Evolutionary conservation across 2,113 vertebrate genomes (phyloP), one percentile per base, ranked within the genome.

Genomic region (Takifugu flavidus): DNA sequence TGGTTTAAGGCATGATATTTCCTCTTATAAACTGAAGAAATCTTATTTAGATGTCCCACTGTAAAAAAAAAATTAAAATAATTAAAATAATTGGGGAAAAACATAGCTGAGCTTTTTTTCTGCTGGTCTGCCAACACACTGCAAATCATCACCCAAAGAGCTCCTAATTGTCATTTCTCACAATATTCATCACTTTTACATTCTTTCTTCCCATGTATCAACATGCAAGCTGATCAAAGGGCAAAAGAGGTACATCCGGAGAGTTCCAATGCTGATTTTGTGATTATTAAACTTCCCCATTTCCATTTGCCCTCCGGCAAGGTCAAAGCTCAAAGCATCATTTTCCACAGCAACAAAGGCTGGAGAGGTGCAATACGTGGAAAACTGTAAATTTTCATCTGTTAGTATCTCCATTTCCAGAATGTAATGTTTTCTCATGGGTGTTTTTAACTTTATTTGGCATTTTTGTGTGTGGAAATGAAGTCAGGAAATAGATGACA

Each of bases 281-380:
- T 25, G 25, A 49, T 59, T 34, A 31, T 50, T 68, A 29, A 53
- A 71, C 29, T 64, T 56, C 26, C 28, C 27, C 10, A 15, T n/a
- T 62, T 45, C n/a, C 47, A 25, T 28, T 45, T 46, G 0, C 58
- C 54, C 55, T 63, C 31, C 10, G 60, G 65, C 43, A 70, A 73
- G 43, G 55, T 76, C 58, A 72, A 47, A 52, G 5, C 44, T 57
- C 6, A 25, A 25, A 46, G 27, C 47, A 11, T 15, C 11, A 10
- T 59, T 15, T n/a, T 54, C 25, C 13, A 49, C 49, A 53, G 13
- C 4, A 12, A 4, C 52, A 2, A 42, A 29, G 14, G 27, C 51
- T 13, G 1, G 3, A 39, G 6, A 39, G 34, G 34, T 39, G 34
- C 34, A 39, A 39, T 39, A 6, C 11, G 34, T 39, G 11, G 8